Percentiles rank a stretch among this genome's conserved stretches.
These are phyloP conservation scores for Carlito syrichta DNA, from an alignment of 2,113 vertebrate genomes.

Conservation along the genomic window DNA sequence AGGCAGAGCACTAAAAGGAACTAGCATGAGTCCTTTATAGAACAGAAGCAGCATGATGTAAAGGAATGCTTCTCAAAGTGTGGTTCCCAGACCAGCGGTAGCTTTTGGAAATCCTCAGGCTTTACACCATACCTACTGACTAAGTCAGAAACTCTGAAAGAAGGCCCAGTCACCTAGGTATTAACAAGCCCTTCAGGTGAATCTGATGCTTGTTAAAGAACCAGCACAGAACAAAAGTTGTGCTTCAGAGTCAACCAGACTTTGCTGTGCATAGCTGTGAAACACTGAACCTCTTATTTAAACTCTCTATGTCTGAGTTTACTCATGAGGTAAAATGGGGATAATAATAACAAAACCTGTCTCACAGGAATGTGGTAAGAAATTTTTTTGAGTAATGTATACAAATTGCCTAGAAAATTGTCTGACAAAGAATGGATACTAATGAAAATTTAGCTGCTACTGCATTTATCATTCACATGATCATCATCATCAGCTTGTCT, in stretches of 20 bases:
- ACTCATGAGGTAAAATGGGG: neutral
- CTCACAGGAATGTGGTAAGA: neutral
- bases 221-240: neutral
- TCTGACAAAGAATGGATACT: neutral
- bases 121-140: neutral
- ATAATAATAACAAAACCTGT: neutral
- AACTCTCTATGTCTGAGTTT: neutral
- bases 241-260: neutral
- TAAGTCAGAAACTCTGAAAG: neutral
- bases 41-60: neutral
- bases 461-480: neutral
- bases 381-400: neutral
- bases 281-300: neutral
- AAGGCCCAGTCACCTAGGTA: neutral
- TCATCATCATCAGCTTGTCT: neutral
- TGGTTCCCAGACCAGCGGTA: neutral
- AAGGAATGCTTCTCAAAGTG: neutral
- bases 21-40: neutral
- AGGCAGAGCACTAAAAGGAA: neutral
- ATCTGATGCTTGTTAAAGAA: neutral
- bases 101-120: neutral
- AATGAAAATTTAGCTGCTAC: neutral
- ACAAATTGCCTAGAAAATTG: neutral
- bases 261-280: neutral
- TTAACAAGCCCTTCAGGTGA: neutral